Evolutionary conservation across 2,797 vertebrate genomes (phyloP).

Genomic region (Sternotherus odoratus): DNA sequence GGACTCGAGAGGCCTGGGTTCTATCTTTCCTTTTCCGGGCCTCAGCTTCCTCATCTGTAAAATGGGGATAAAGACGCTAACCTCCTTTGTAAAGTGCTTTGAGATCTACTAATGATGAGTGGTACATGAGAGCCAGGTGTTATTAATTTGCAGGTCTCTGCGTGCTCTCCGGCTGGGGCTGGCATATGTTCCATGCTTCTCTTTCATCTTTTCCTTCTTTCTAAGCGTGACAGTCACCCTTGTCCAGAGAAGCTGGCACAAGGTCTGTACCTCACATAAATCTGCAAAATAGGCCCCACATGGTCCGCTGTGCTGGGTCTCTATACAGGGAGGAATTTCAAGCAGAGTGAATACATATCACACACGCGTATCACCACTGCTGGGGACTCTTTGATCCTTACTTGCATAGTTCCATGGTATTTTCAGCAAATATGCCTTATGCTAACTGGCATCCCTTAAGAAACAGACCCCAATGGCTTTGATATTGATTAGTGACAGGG

Average conservation of each 20-base stretch:
- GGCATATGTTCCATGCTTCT: slow-evolving; percentile 32
- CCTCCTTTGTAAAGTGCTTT: not conserved
- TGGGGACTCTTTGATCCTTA: not conserved
- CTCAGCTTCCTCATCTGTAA: not conserved
- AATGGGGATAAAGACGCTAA: not conserved
- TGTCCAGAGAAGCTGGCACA: not conserved
- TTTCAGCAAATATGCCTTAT: not conserved
- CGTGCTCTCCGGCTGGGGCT: slow-evolving; percentile 29
- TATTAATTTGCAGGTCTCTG: slow-evolving; percentile 24
- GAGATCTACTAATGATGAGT: not conserved
- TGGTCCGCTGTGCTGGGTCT: not conserved
- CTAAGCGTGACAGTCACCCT: not conserved
- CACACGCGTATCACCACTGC: not conserved
- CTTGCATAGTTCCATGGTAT: not conserved
- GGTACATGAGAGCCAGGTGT: not conserved
- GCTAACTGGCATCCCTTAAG: not conserved
- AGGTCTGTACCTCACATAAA: fast-evolving
- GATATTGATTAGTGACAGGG: not conserved
- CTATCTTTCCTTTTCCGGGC: fast-evolving
- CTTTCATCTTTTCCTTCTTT: slow-evolving; percentile 61
- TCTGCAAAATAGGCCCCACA: fast-evolving
- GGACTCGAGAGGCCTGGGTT: fast-evolving
- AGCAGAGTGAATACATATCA: not conserved
- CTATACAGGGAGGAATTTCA: not conserved
- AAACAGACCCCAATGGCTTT: not conserved